phyloP scores from a whole-genome alignment of 2,797 vertebrate species.

The Hoplostethus atlanticus region DNA sequence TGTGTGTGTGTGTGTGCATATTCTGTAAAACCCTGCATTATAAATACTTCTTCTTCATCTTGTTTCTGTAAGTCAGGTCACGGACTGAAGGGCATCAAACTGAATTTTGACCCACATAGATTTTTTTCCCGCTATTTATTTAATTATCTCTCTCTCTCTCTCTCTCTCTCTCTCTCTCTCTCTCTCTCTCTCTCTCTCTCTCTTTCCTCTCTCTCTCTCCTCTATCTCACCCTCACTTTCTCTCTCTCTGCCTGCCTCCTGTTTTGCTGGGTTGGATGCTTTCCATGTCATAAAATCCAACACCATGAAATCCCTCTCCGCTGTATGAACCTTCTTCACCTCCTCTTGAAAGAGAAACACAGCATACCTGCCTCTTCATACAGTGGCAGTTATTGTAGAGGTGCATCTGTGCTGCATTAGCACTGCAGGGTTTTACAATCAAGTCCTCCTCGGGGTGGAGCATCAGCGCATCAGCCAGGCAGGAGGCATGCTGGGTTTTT shows the following conservation, averaged over 20 bases:
- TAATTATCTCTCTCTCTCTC: neutral
- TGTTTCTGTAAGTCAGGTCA: neutral
- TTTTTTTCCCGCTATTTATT: too few species aligned
- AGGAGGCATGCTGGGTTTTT: too few species aligned
- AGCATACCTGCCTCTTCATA: neutral
- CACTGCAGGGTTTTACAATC: neutral
- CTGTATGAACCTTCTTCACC: slow-evolving; percentile 3
- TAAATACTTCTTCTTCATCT: neutral
- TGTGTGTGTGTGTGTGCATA: neutral
- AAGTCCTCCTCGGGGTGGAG: neutral
- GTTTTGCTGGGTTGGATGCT: slow-evolving; percentile 10
- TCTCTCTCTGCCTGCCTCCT: slow-evolving; percentile 4
- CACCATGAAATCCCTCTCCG: slow-evolving; percentile 28
- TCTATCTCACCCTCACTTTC: neutral
- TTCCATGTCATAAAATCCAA: slow-evolving; percentile 24
- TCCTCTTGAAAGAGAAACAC: neutral
- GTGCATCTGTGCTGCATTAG: neutral
- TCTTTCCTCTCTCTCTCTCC: neutral
- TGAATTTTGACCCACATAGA: neutral
- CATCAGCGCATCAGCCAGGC: neutral
- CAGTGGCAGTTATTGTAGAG: neutral
- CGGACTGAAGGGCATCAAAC: slow-evolving; percentile 7
- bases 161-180: neutral
- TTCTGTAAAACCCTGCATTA: too few species aligned
- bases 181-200: slow-evolving; percentile 20